A percentile compares a stretch with the other conserved stretches of the same genome.
Conservation (phyloP, 37 sponge, comb jelly and placozoan genomes). For the Oopsacas minuta region DNA sequence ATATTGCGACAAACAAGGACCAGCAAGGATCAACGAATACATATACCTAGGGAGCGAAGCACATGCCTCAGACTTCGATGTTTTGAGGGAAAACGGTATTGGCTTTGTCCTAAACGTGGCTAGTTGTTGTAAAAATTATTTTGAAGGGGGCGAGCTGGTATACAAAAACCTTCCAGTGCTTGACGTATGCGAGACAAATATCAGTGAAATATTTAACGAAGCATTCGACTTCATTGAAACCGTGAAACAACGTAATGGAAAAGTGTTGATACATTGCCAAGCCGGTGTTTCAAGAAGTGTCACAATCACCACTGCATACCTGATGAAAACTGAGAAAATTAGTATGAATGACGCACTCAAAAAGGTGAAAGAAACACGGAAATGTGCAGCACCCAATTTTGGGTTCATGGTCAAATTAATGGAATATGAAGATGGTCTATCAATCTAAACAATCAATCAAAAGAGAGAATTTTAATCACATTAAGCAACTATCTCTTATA, state of each 20-base stretch:
- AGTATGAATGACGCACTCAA: constrained; percentile 50
- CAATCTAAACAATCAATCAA: not conserved
- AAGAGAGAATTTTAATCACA: not conserved
- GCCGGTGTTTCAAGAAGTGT: constrained; percentile 82
- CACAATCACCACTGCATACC: constrained; percentile 74
- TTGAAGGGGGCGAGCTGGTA: constrained; percentile 53
- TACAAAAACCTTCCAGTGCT: constrained; percentile 54
- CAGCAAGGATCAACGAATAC: constrained; percentile 52
- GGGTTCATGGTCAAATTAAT: constrained; percentile 87
- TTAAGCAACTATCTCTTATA: too few species aligned
- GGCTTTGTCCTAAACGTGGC: constrained; percentile 67
- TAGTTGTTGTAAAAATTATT: constrained; percentile 53
- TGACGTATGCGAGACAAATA: constrained; percentile 63
- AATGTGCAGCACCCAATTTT: constrained; percentile 73
- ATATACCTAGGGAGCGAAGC: constrained; percentile 59
- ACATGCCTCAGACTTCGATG: constrained; percentile 34
- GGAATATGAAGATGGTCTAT: constrained; percentile 41
- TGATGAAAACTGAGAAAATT: constrained; percentile 34
- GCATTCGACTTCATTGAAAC: constrained; percentile 67
- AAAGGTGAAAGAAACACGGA: constrained; percentile 46
- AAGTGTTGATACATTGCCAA: constrained; percentile 68
- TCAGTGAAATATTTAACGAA: constrained; percentile 39
- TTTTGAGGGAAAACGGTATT: constrained; percentile 39
- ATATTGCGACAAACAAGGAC: constrained; percentile 22
- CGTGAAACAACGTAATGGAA: constrained; percentile 33